Conservation (phyloP, 2,888 invertebrate genomes). For the Cerastis rubricosa region DNA sequence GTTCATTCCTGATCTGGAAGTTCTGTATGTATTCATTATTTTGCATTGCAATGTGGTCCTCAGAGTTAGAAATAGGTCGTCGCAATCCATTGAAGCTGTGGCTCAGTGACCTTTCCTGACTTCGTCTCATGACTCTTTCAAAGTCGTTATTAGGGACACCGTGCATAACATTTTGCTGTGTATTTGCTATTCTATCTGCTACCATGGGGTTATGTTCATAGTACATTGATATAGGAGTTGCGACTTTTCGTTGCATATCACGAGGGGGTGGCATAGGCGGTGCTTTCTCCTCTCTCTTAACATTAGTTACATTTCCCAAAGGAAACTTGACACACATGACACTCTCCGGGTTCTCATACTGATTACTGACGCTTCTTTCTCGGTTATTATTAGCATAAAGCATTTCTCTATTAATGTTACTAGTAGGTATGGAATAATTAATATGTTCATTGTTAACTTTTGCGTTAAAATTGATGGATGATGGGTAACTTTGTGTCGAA, state of each 20-base stretch:
- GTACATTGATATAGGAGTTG: conserved; percentile 88
- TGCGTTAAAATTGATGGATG: conserved; percentile 90
- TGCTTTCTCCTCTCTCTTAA: conserved; percentile 86
- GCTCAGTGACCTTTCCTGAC: conserved; percentile 84
- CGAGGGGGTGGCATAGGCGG: conserved; percentile 96
- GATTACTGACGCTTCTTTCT: conserved; percentile 82
- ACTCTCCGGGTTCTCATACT: conserved; percentile 83
- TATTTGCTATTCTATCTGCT: conserved; percentile 78
- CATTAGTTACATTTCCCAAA: conserved; percentile 85
- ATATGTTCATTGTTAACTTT: conserved; percentile 90
- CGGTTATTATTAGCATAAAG: conserved; percentile 83
- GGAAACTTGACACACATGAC: conserved; percentile 90
- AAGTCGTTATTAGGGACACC: conserved; percentile 88
- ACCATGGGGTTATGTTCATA: conserved; percentile 85
- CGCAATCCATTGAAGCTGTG: conserved; percentile 88
- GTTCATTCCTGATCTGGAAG: conserved; percentile 81
- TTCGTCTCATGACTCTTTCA: conserved; percentile 87
- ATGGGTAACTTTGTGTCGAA: conserved; percentile 89
- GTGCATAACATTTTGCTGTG: conserved; percentile 77
- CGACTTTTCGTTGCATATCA: conserved; percentile 92
- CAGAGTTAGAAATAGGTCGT: conserved; percentile 88
- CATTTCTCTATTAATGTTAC: conserved; percentile 82
- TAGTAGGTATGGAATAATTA: conserved; percentile 88
- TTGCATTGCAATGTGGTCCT: conserved; percentile 90
- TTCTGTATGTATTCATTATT: conserved; percentile 84